phyloP scores from a whole-genome alignment of 1,140 invertebrate genomes.

The Dendrolimus kikuchii region DNA sequence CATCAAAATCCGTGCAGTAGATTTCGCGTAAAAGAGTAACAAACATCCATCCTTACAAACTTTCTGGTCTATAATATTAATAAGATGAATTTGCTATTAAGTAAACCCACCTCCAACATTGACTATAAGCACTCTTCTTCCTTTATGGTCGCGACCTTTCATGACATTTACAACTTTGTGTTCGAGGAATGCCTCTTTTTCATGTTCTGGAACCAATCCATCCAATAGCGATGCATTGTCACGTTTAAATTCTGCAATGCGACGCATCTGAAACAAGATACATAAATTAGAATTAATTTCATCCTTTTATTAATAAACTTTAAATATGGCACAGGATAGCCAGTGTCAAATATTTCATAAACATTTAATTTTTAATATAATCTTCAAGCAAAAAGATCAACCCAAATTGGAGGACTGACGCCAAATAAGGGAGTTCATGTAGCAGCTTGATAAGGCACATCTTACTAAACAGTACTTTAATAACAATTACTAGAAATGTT shows the following conservation, averaged over 20 bases:
- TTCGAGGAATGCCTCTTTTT: conserved; percentile 77
- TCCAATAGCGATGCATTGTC: conserved; percentile 77
- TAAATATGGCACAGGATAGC: not conserved
- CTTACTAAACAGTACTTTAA: too few species aligned
- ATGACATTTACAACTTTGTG: conserved; percentile 84
- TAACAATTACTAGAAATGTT: too few species aligned
- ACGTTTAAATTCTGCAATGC: conserved; percentile 81
- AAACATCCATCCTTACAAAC: too few species aligned
- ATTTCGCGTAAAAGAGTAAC: too few species aligned
- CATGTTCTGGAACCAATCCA: conserved; percentile 77
- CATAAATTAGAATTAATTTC: not conserved
- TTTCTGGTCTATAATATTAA: too few species aligned
- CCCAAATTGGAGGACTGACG: too few species aligned
- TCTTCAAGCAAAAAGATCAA: too few species aligned
- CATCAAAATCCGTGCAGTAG: too few species aligned
- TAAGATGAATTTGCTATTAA: not conserved
- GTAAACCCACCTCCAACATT: conserved; percentile 72
- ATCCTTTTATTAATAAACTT: not conserved
- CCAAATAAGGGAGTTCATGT: too few species aligned
- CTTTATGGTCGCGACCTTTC: conserved; percentile 78
- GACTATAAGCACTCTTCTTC: conserved; percentile 75
- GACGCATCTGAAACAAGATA: conserved; percentile 76
- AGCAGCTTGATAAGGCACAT: too few species aligned
- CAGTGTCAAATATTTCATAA: not conserved
- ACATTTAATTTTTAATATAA: too few species aligned